Evolutionary conservation across 2,888 invertebrate genomes (phyloP), one percentile per base, ranked within the genome.

Genomic region (Agrochola circellaris): DNA sequence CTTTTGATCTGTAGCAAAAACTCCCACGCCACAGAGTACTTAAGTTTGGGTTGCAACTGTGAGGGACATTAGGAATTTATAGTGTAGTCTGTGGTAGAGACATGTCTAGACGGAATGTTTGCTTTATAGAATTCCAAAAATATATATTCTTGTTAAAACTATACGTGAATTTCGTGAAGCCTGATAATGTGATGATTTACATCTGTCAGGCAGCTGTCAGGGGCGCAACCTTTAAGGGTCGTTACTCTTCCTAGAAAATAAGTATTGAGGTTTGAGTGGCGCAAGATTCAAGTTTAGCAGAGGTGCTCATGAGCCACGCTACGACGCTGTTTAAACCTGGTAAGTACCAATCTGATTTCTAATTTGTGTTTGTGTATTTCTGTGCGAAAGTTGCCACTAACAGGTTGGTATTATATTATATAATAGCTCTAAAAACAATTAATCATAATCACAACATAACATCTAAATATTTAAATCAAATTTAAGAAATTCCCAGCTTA

Each of bases 1-100:
- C 65, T 77, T 82, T 82, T 54, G 68, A 77, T 83, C 34, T 82
- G 8, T 68, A 66, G 56, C 20, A 51, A 67, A 51, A 67, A 62
- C 77, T 58, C 70, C 70, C 82, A 77, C 51, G 60, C 77, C 34
- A 30, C 75, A 62, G 11, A 64, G 58, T 64, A 81, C 66, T 62
- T 51, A 67, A 67, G 67, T 82, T 81, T 11, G 38, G 48, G 65
- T 58, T 82, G 56, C 60, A 76, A 71, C 66, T 56, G 48, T 45
- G 42, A 38, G 54, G 23, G 51, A 48, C 30, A 76, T 82, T 60
- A 60, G 0, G 34, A 61, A 67, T 79, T 56, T 56, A 81, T 79
- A 30, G n/a, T 30, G n/a, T 58, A 45, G 51, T 34, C 38, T 66
- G 34, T 45, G 34, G 34, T 30, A n/a, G 7, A 64, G 38, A 51